Percentiles rank a stretch among this genome's conserved stretches.
Evolutionary conservation across 2,797 vertebrate species (phyloP).

Genomic region (Dendrocincla fuliginosa): DNA sequence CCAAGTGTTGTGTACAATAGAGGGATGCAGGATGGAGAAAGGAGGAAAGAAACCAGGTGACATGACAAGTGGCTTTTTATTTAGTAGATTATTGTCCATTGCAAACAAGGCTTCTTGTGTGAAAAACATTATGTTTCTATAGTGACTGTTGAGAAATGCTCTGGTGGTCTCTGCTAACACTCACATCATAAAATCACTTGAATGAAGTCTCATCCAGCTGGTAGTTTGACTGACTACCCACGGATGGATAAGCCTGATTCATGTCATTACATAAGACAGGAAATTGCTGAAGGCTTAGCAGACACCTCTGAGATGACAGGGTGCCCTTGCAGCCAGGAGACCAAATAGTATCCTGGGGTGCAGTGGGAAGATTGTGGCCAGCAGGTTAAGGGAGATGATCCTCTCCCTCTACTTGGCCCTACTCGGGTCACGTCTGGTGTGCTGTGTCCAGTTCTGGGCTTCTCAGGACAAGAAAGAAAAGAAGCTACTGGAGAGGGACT

Average conservation of each 20-base stretch:
- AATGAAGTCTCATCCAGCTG: neutral
- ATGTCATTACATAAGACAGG: neutral
- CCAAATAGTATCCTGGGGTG: neutral
- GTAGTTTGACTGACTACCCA: neutral
- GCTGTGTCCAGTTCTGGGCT: neutral
- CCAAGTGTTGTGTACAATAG: neutral
- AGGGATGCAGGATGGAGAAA: neutral
- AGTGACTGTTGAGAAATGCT: neutral
- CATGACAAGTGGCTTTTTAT: neutral
- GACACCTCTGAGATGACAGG: neutral
- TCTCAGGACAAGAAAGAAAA: no score
- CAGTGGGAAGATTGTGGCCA: neutral
- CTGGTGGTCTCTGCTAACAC: neutral
- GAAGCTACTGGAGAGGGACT: neutral
- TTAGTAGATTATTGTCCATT: neutral
- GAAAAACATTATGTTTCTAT: neutral
- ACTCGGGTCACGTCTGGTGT: neutral
- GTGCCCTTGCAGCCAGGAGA: neutral
- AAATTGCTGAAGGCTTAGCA: neutral
- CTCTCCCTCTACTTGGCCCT: accelerated
- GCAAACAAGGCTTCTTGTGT: neutral
- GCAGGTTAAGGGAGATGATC: accelerated
- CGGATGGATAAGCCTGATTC: neutral
- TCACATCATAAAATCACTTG: neutral
- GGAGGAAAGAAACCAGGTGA: neutral